phyloP scores from a whole-genome alignment of 1,140 invertebrate genomes.

The Cotesia glomerata region DNA sequence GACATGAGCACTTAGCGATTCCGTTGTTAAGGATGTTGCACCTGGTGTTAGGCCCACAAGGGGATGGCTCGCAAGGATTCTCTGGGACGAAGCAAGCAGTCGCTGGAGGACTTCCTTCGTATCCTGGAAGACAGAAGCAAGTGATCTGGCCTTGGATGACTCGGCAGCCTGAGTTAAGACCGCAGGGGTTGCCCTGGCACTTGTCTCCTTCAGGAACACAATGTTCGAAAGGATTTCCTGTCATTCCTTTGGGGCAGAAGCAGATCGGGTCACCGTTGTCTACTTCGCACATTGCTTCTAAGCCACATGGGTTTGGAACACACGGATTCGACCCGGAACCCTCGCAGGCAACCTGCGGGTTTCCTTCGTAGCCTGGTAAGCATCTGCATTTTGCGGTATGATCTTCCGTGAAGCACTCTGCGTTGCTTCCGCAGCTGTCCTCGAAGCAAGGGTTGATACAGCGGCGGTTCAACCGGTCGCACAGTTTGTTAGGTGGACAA shows the following conservation, averaged over 20 bases:
- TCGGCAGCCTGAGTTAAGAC: conserved; percentile 80
- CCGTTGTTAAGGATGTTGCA: conserved; percentile 82
- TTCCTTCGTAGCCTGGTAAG: conserved; percentile 76
- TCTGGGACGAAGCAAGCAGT: conserved; percentile 70
- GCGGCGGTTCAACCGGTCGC: conserved; percentile 80
- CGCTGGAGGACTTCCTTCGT: conserved; percentile 82
- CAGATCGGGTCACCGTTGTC: conserved; percentile 88
- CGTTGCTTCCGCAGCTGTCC: conserved; percentile 83
- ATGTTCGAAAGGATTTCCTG: conserved; percentile 89
- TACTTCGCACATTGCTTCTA: conserved; percentile 82
- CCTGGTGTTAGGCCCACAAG: conserved; percentile 87
- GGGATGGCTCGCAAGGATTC: conserved; percentile 83
- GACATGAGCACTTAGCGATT: conserved; percentile 85
- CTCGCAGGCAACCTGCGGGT: conserved; percentile 77
- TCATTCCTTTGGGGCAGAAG: conserved; percentile 86
- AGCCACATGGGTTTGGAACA: conserved; percentile 83
- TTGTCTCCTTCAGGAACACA: conserved; percentile 89
- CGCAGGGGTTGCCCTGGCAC: conserved; percentile 84
- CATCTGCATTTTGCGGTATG: conserved; percentile 82
- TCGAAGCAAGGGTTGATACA: conserved; percentile 85
- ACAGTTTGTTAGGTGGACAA: conserved; percentile 80
- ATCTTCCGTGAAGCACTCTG: conserved; percentile 78
- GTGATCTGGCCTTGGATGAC: conserved; percentile 73
- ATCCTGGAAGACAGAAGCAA: conserved; percentile 87
- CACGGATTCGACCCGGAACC: conserved; percentile 74